phyloP scores from a whole-genome alignment of 2,113 vertebrate species.

The Sinocyclocheilus rhinocerous region DNA sequence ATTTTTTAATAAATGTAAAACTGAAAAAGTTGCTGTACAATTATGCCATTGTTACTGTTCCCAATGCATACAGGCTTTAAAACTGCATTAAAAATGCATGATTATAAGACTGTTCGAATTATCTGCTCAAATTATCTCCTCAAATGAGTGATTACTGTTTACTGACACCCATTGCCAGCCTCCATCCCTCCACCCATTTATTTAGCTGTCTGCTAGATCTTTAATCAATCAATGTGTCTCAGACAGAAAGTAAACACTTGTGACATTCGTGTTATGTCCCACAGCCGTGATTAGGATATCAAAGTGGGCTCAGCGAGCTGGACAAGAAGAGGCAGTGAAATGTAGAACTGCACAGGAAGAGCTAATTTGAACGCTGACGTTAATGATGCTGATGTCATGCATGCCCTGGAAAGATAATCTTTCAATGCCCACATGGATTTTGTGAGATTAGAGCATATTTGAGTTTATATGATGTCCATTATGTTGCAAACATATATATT shows the following conservation, averaged over 20 bases:
- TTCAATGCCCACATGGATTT: neutral
- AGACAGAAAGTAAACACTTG: conserved; percentile 15
- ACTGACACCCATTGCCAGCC: neutral
- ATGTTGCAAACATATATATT: neutral
- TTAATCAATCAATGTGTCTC: neutral
- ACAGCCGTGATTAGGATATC: neutral
- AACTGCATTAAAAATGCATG: neutral
- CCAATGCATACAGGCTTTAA: neutral
- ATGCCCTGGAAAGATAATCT: conserved; percentile 9
- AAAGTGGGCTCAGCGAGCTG: neutral
- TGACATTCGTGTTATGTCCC: conserved; percentile 3
- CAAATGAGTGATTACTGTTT: conserved; percentile 19
- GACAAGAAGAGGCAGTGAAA: conserved; percentile 2
- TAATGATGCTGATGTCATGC: conserved; percentile 16
- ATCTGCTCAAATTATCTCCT: neutral
- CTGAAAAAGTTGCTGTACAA: too few species aligned
- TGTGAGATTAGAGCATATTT: neutral
- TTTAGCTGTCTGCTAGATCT: neutral
- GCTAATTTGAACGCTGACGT: conserved; percentile 16
- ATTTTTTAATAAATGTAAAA: too few species aligned
- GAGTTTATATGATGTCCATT: neutral
- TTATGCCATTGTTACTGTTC: neutral
- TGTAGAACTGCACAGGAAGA: neutral
- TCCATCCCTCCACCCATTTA: neutral
- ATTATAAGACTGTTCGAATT: neutral